Percentiles rank a stretch among this genome's conserved stretches.
Conservation (phyloP, 2,888 invertebrate genomes). For the Diadromus collaris region DNA sequence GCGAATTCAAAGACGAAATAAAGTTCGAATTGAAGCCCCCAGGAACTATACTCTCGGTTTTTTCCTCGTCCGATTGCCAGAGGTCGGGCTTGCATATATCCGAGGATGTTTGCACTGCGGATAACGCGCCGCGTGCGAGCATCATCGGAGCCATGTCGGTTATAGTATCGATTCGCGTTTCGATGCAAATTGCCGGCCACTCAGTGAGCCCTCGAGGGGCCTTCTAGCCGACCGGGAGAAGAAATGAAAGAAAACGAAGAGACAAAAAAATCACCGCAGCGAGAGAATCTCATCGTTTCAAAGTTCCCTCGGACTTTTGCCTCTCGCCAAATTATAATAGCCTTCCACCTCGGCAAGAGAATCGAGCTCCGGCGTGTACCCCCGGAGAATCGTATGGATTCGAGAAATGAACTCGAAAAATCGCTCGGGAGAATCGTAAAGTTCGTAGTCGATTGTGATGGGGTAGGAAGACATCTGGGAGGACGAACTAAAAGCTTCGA, state of each 20-base stretch:
- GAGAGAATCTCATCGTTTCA: conserved; percentile 14
- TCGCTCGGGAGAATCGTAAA: conserved; percentile 9
- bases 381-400: conserved; percentile 13
- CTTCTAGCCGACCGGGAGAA: background rate
- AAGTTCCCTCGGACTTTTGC: conserved; percentile 19
- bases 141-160: conserved; percentile 47
- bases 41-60: conserved; percentile 17
- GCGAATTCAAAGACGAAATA: conserved; percentile 38
- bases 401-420: conserved; percentile 14
- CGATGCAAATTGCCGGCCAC: conserved; percentile 70
- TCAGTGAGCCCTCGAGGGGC: conserved; percentile 24
- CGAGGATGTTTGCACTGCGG: conserved; percentile 51
- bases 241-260: conserved; percentile 19
- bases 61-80: conserved; percentile 33
- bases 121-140: conserved; percentile 56
- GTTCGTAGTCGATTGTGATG: conserved; percentile 26
- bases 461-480: background rate
- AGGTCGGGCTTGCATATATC: conserved; percentile 19
- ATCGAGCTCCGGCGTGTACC: conserved; percentile 13
- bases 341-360: conserved; percentile 33
- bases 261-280: conserved; percentile 17
- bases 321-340: conserved; percentile 47
- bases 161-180: conserved; percentile 70
- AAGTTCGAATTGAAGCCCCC: conserved; percentile 37
- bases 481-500: background rate